Evolutionary conservation across 1,140 invertebrate species (phyloP).

Genomic region (Amphibalanus amphitrite): DNA sequence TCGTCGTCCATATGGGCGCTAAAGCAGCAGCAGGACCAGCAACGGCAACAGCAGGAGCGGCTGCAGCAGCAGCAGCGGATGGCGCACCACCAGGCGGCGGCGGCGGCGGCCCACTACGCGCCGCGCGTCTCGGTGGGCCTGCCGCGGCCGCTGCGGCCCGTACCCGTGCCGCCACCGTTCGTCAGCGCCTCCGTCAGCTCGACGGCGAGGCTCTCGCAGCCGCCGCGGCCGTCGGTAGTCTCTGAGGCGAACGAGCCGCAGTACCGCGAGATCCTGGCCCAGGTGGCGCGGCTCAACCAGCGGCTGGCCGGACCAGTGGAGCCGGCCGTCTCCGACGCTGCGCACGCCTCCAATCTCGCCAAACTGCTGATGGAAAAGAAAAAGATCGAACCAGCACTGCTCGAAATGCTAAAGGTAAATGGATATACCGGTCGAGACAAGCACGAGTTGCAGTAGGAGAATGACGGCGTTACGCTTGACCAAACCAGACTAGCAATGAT

Average conservation of each 20-base stretch:
- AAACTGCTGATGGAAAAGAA: constrained; percentile 37
- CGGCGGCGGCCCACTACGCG: constrained; percentile 9
- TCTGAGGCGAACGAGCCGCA: too few species aligned
- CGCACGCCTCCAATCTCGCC: constrained; percentile 16
- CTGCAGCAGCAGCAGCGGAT: constrained; percentile 17
- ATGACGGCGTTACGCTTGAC: too few species aligned
- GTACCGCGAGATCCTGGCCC: constrained; percentile 56
- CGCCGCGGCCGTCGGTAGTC: too few species aligned
- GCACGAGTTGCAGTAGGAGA: too few species aligned
- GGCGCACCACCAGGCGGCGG: constrained; percentile 14
- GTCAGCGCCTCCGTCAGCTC: too few species aligned
- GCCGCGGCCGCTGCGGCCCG: constrained; percentile 6
- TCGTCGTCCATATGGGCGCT: too few species aligned
- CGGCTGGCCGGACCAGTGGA: neutral
- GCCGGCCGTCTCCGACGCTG: neutral
- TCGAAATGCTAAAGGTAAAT: neutral
- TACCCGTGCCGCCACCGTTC: too few species aligned
- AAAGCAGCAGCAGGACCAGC: neutral
- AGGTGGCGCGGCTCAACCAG: constrained; percentile 30
- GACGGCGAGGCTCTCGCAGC: neutral
- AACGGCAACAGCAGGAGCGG: constrained; percentile 13
- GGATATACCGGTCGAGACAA: too few species aligned
- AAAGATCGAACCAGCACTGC: neutral
- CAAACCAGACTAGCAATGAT: too few species aligned
- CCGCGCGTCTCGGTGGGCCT: too few species aligned